Conservation (phyloP, 2,888 invertebrate genomes). For the Dinocampus coccinellae region DNA sequence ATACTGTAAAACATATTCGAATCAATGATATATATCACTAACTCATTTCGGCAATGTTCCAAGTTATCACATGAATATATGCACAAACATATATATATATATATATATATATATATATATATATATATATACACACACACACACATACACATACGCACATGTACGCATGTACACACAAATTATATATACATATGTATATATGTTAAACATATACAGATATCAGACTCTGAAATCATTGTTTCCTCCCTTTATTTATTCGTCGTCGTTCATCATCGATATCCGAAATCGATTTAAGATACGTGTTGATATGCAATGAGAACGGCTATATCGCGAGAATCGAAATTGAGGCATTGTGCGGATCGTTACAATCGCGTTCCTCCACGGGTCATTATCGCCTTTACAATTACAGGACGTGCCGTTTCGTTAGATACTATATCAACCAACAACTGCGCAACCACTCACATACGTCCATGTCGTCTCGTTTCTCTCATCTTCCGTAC, state of each 20-base stretch:
- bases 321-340: conserved; percentile 29
- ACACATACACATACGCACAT: too few species aligned
- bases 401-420: conserved; percentile 51
- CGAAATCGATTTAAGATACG: conserved; percentile 35
- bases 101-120: too few species aligned
- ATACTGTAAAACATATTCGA: conserved; percentile 13
- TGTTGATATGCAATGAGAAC: conserved; percentile 36
- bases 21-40: conserved; percentile 9
- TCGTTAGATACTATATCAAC: conserved; percentile 41
- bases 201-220: not conserved
- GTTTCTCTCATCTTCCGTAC: conserved; percentile 36
- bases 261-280: conserved; percentile 35
- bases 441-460: conserved; percentile 32
- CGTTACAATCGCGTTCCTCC: conserved; percentile 46
- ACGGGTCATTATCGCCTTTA: conserved; percentile 49
- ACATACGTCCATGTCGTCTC: conserved; percentile 7
- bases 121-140: too few species aligned
- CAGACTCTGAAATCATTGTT: conserved; percentile 30
- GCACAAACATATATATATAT: too few species aligned
- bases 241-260: conserved; percentile 32
- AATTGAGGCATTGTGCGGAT: conserved; percentile 39
- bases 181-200: not conserved
- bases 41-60: conserved; percentile 31
- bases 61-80: conserved; percentile 9
- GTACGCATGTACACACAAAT: not conserved